A percentile compares a stretch with the other conserved stretches of the same genome.
Evolutionary conservation across 2,797 vertebrate species (phyloP).

Genomic region (Phataginus tricuspis): DNA sequence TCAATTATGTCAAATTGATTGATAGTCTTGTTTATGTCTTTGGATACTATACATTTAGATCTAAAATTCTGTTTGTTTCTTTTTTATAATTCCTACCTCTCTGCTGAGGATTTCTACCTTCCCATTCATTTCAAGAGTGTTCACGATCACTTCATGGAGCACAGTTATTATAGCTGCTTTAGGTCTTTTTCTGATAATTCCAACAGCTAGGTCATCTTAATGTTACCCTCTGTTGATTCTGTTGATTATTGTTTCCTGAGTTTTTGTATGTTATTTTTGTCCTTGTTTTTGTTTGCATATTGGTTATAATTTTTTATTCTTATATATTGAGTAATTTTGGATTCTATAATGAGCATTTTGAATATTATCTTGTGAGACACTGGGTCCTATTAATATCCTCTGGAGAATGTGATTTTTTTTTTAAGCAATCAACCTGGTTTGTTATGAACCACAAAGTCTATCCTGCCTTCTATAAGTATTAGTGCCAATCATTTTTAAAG

Average conservation of each 20-base stretch:
- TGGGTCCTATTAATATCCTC: background rate
- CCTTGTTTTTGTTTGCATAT: background rate
- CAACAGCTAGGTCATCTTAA: background rate
- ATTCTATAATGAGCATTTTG: background rate
- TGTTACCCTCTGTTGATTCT: background rate
- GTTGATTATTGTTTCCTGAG: background rate
- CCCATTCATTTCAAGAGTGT: background rate
- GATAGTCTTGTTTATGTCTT: background rate
- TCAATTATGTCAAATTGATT: background rate
- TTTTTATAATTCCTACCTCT: background rate
- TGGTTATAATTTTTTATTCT: background rate
- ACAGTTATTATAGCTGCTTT: background rate
- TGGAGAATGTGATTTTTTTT: background rate
- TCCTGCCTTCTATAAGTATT: background rate
- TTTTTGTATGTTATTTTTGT: background rate
- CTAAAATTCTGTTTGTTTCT: constrained; percentile 1
- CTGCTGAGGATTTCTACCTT: background rate
- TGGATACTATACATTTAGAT: background rate
- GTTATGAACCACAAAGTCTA: background rate
- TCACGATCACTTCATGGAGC: background rate
- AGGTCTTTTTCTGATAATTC: background rate
- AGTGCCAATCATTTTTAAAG: background rate
- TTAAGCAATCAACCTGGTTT: background rate
- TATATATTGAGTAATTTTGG: background rate
- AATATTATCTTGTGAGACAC: background rate